These are phyloP conservation scores for Eulithis prunata DNA, from an alignment of 2,888 invertebrate genomes.

Conservation along the genomic window DNA sequence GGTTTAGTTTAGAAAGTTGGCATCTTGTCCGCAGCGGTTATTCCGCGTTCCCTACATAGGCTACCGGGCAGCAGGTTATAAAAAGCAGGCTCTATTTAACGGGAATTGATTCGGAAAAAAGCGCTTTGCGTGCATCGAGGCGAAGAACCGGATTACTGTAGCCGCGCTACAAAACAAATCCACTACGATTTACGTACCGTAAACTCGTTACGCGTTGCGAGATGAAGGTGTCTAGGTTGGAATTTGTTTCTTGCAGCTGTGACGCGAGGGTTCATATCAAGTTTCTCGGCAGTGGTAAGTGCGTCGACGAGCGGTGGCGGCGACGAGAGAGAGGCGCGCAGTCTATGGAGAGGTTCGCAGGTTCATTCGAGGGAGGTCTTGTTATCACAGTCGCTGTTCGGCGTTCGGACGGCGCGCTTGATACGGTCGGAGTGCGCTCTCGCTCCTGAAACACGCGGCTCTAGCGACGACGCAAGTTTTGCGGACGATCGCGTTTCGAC, in stretches of 20 bases:
- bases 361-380: constrained; percentile 76
- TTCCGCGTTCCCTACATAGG: constrained; percentile 75
- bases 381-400: constrained; percentile 83
- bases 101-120: constrained; percentile 73
- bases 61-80: constrained; percentile 64
- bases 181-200: constrained; percentile 83
- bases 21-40: constrained; percentile 80
- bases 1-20: constrained; percentile 83
- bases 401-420: constrained; percentile 75
- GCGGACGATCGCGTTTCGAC: constrained; percentile 68
- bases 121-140: constrained; percentile 65
- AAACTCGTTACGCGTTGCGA: constrained; percentile 74
- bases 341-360: constrained; percentile 73
- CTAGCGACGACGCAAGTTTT: constrained; percentile 73
- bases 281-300: constrained; percentile 53
- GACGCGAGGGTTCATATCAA: constrained; percentile 60
- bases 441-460: constrained; percentile 49
- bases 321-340: constrained; percentile 72
- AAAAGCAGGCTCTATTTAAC: constrained; percentile 78
- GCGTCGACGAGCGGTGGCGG: constrained; percentile 53
- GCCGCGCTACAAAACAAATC: constrained; percentile 77
- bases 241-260: constrained; percentile 64
- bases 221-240: constrained; percentile 46
- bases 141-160: constrained; percentile 77
- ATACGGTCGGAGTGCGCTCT: constrained; percentile 49